These are phyloP conservation scores for Anarsia innoxiella DNA, from an alignment of 2,888 invertebrate species.

Conservation along the genomic window DNA sequence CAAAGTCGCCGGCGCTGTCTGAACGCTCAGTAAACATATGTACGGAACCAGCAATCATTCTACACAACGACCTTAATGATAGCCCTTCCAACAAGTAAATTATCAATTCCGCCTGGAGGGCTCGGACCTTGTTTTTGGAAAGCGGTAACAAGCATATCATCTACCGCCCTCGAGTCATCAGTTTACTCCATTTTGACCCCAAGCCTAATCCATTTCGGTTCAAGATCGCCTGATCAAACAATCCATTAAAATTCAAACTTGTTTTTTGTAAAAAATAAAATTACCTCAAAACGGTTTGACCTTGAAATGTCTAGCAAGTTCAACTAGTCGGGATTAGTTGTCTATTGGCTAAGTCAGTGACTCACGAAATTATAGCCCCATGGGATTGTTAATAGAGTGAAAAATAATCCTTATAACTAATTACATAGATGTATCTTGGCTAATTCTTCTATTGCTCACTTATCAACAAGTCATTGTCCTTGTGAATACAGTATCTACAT, in stretches of 20 bases:
- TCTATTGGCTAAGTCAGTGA: slow-evolving; percentile 15
- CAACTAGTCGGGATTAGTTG: slow-evolving; percentile 9
- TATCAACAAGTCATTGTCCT: too few relatives aligned
- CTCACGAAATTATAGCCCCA: slow-evolving; percentile 17
- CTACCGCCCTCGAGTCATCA: slow-evolving; percentile 37
- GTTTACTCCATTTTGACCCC: slow-evolving; percentile 30
- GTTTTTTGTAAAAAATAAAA: slow-evolving; percentile 20
- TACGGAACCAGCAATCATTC: slow-evolving; percentile 65
- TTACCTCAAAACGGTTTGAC: slow-evolving; percentile 32
- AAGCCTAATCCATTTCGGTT: slow-evolving; percentile 24
- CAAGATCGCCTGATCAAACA: slow-evolving; percentile 23
- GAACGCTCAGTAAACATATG: slow-evolving; percentile 50
- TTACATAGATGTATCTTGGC: too few relatives aligned
- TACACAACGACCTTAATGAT: slow-evolving; percentile 65
- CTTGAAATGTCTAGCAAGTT: slow-evolving; percentile 27
- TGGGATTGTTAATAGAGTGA: too few relatives aligned
- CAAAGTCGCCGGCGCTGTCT: slow-evolving; percentile 43
- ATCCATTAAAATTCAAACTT: slow-evolving; percentile 12
- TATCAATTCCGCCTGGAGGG: slow-evolving; percentile 72
- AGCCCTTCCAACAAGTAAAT: slow-evolving; percentile 71
- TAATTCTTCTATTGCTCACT: too few relatives aligned
- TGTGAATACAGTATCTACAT: too few relatives aligned
- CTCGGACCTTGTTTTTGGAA: slow-evolving; percentile 54
- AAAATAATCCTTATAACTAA: too few relatives aligned
- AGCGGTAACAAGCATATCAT: slow-evolving; percentile 61